These are phyloP conservation scores for Adelosebastes latens DNA, from an alignment of 2,797 vertebrate genomes.

Conservation along the genomic window DNA sequence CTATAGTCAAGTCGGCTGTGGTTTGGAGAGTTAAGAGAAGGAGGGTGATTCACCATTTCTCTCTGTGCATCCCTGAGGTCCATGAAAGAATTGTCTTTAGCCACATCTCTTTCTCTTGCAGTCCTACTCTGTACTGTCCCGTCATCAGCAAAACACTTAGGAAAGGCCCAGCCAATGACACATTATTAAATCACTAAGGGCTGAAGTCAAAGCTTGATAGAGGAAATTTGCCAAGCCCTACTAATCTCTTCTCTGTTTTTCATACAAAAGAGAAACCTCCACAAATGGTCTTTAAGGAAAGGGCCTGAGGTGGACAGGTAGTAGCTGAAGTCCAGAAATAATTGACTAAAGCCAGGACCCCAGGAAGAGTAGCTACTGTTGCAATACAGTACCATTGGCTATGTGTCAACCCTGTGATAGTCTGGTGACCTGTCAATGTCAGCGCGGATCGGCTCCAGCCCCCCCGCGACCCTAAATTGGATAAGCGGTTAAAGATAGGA, in stretches of 20 bases:
- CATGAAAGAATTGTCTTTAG: constrained; percentile 45
- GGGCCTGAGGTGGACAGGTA: constrained; percentile 4
- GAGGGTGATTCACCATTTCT: constrained; percentile 56
- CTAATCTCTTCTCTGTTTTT: constrained; percentile 22
- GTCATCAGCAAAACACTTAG: constrained; percentile 32
- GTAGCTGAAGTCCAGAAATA: constrained; percentile 19
- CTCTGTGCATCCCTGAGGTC: constrained; percentile 69
- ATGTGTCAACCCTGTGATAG: no score
- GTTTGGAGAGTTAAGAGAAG: background rate
- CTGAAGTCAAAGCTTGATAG: constrained; percentile 31
- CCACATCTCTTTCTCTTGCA: constrained; percentile 29
- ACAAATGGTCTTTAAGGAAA: constrained; percentile 13
- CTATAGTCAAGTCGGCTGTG: background rate
- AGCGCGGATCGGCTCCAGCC: no score
- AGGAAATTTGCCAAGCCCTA: constrained; percentile 25
- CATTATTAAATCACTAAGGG: constrained; percentile 33
- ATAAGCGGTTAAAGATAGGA: no score
- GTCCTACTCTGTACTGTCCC: constrained; percentile 20
- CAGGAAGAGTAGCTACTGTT: no score
- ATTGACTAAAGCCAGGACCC: constrained; percentile 1
- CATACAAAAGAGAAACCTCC: constrained; percentile 18
- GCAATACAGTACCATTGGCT: no score
- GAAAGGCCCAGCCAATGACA: constrained; percentile 49
- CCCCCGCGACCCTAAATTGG: no score
- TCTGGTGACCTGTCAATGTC: no score